These are phyloP conservation scores for Busseola fusca DNA, from an alignment of 2,888 invertebrate species.

Conservation along the genomic window DNA sequence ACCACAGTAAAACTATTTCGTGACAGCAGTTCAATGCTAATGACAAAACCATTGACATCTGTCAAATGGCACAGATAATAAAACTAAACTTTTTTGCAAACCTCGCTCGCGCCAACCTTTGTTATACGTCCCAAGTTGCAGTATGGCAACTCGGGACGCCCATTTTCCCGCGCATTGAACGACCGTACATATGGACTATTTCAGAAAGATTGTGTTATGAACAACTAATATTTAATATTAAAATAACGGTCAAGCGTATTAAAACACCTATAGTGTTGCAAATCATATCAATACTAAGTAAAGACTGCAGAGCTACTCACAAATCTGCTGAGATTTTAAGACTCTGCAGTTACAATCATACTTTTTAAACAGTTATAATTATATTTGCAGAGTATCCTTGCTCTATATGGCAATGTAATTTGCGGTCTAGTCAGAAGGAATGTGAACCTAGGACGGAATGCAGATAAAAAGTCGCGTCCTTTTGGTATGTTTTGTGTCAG, in stretches of 20 bases:
- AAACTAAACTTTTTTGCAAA: slow-evolving; percentile 3
- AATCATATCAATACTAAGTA: slow-evolving; percentile 27
- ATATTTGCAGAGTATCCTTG: slow-evolving; percentile 32
- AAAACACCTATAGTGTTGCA: slow-evolving; percentile 25
- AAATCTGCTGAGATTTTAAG: slow-evolving; percentile 12
- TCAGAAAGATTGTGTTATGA: slow-evolving; percentile 26
- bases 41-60: slow-evolving; percentile 36
- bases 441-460: background rate
- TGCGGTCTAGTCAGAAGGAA: background rate
- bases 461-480: background rate
- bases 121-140: background rate
- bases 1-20: background rate
- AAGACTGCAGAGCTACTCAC: slow-evolving; percentile 31
- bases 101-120: fast-evolving
- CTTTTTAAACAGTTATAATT: slow-evolving; percentile 6
- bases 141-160: background rate
- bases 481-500: background rate
- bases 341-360: slow-evolving; percentile 2
- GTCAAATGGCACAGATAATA: slow-evolving; percentile 37
- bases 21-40: slow-evolving; percentile 19
- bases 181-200: background rate
- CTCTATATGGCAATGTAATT: background rate
- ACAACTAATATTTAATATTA: slow-evolving; percentile 3
- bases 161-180: slow-evolving; percentile 1
- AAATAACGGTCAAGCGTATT: slow-evolving; percentile 17